Conservation (phyloP, 1,140 invertebrate species). For the Fragariocoptes setiger region DNA sequence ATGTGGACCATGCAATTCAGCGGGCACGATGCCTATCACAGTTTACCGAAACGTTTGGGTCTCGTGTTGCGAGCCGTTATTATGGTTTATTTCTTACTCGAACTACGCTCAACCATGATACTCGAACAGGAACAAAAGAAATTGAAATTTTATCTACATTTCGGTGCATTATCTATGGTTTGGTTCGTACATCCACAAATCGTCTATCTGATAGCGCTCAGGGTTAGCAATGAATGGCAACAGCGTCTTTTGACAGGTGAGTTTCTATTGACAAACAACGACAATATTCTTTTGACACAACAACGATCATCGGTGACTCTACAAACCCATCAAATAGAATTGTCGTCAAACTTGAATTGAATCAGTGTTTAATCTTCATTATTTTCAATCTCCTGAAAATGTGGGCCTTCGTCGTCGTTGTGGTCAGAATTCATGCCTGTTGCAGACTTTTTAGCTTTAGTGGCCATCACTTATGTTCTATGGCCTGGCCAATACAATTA, state of each 20-base stretch:
- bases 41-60: slow-evolving; percentile 76
- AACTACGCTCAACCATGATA: slow-evolving; percentile 63
- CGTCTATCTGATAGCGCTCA: slow-evolving; percentile 60
- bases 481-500: no score
- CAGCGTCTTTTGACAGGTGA: slow-evolving; percentile 81
- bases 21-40: slow-evolving; percentile 84
- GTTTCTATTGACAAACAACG: slow-evolving; percentile 65
- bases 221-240: slow-evolving; percentile 73
- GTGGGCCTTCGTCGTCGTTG: no score
- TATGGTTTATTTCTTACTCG: slow-evolving; percentile 76
- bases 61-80: slow-evolving; percentile 50
- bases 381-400: no score
- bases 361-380: no score
- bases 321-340: no score
- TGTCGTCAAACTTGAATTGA: no score
- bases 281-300: no score
- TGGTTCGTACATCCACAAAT: slow-evolving; percentile 93
- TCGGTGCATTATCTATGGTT: slow-evolving; percentile 77
- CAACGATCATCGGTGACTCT: no score
- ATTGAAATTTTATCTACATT: slow-evolving; percentile 67
- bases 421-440: no score
- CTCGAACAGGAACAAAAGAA: slow-evolving; percentile 67
- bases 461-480: no score
- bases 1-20: slow-evolving; percentile 81
- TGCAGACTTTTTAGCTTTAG: no score